Base-by-base conservation (phyloP, 2,888 invertebrate genomes). In the Digitonthophagus gazella region DNA sequence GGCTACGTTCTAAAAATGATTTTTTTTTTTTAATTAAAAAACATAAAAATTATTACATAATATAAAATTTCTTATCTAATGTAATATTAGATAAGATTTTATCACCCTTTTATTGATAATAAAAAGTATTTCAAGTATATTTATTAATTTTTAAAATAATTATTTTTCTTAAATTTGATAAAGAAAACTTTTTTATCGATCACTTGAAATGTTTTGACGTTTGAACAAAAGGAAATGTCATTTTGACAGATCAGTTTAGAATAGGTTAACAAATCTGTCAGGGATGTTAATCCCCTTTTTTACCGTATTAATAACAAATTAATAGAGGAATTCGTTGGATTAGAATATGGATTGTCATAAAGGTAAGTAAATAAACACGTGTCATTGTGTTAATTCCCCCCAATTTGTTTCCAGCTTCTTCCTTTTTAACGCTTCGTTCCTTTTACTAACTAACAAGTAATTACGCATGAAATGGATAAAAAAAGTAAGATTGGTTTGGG, bases 401-500 rank as follows among this genome's bases (percentile, higher is more conserved):
- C 57, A 57, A 61, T 61, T n/a, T 61, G 16, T 18, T 61, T 19
- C 18, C 16, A 18, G 20, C 18, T 61, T 57, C 16, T 61, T 14
- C 18, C 20, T 61, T 61, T n/a, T 20, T 19, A 20, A 61, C 20
- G 18, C 20, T 61, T 18, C 4, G 15, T 4, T 18, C 16, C 18
- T 20, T 61, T 20, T 61, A 16, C 20, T 20, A 61, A 19, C 61
- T 61, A 61, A 61, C 18, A 18, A 58, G n/a, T 61, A 61, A 61
- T n/a, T 11, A n/a, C 8, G n/a, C 6, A 61, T 19, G 18, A 14
- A 16, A 61, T 61, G 61, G 61, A 61, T 65, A 75, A 74, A 70
- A 77, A 80, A 71, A 76, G 75, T 77, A 82, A 82, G 81, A 79
- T 81, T 73, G 80, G 81, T 67, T 77, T 82, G 76, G 81, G 80